Base-by-base conservation (phyloP, 2,888 invertebrate genomes). In the Pardosa pseudoannulata region DNA sequence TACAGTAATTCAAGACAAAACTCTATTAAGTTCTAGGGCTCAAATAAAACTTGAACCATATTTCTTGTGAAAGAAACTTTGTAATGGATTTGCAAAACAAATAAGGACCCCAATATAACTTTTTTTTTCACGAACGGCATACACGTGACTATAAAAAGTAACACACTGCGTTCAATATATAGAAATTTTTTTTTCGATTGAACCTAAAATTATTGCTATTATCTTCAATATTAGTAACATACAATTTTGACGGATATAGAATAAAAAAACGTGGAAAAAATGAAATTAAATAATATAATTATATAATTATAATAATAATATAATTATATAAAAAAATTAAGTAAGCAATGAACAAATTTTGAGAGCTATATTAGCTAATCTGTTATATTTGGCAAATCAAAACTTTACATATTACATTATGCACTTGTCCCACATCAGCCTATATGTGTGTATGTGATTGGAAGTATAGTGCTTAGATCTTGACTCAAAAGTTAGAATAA, bases 181-280 rank as follows among this genome's bases (percentile, higher is more conserved):
- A n/a, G 36, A 36, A n/a, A 36, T 36, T 36, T 36, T 36, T 36
- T 65, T 75, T 78, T 76, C 67, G 29, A 7, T 13, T 29, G 1
- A 19, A 23, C 56, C 39, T 36, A 70, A 31, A 79, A 79, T 70
- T 79, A 70, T 79, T 36, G 62, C 70, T 56, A 70, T 79, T 70
- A 79, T 70, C 62, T 79, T 56, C 19, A n/a, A 50, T 50, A 50
- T 67, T 68, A 27, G 68, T 32, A 78, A 78, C 68, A 56, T 71
- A 23, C 78, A 71, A 79, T 79, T 79, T 79, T 13, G 56, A 7
- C 19, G 32, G 29, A 50, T 41, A 13, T 70, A 39, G 7, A 9
- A 1, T 1, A 19, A 29, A 31, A 67, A 79, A 64, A 64, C 16
- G 16, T 36, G 27, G 5, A 36, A 27, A 70, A 41, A 46, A 76